Percentiles rank a stretch among this genome's conserved stretches.
Evolutionary conservation across 2,797 vertebrate genomes (phyloP).

Genomic region (Pitangus sulphuratus): DNA sequence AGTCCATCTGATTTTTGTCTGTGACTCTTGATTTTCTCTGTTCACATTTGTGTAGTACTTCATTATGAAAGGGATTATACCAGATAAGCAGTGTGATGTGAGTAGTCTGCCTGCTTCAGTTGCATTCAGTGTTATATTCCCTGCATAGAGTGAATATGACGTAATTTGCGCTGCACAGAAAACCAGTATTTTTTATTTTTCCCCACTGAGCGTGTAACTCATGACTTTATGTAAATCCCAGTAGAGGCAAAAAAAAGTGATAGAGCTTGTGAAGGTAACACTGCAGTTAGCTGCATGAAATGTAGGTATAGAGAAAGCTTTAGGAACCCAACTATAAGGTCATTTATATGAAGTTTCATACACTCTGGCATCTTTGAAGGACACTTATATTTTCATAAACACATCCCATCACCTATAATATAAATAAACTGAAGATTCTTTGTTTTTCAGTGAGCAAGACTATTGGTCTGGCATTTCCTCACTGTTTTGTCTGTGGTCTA

Average conservation of each 20-base stretch:
- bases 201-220: neutral
- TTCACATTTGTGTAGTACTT: neutral
- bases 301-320: neutral
- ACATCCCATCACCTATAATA: neutral
- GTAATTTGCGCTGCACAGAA: neutral
- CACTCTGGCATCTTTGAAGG: neutral
- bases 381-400: neutral
- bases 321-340: neutral
- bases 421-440: neutral
- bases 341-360: neutral
- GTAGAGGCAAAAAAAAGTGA: neutral
- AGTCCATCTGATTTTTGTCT: neutral
- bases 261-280: neutral
- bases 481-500: neutral
- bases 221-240: neutral
- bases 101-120: neutral
- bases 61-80: neutral
- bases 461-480: neutral
- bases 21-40: neutral
- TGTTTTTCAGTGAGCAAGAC: neutral
- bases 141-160: neutral
- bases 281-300: neutral
- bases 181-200: neutral
- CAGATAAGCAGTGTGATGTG: neutral
- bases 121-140: neutral